A percentile compares a stretch with the other conserved stretches of the same genome.
phyloP scores from a whole-genome alignment of 2,888 invertebrate species.

The Sthenelais limicola region DNA sequence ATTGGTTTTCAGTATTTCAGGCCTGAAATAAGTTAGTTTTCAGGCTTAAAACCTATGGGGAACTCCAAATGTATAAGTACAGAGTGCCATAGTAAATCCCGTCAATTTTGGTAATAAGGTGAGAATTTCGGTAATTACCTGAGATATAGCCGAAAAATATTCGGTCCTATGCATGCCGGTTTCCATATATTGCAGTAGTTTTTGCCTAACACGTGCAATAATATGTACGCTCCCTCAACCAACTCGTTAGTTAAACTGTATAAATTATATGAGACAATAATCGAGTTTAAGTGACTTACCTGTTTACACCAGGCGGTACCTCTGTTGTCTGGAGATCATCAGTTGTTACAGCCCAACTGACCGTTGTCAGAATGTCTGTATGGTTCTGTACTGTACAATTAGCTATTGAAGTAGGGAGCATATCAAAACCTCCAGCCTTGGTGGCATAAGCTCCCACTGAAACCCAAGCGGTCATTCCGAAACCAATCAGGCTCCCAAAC shows the following conservation, averaged over 20 bases:
- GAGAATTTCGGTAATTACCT: no score
- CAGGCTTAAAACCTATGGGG: no score
- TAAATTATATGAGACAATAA: background rate
- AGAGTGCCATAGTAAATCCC: no score
- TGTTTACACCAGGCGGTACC: background rate
- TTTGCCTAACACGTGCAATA: no score
- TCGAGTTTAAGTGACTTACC: background rate
- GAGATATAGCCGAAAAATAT: no score
- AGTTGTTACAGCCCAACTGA: background rate
- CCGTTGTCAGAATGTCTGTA: background rate
- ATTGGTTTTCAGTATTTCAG: no score
- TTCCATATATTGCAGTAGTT: no score
- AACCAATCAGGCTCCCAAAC: constrained; percentile 42
- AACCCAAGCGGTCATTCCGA: constrained; percentile 39
- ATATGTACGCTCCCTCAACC: no score
- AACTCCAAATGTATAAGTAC: no score
- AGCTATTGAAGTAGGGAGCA: constrained; percentile 20
- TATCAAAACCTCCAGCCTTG: constrained; percentile 10
- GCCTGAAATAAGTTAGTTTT: no score
- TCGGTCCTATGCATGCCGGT: no score
- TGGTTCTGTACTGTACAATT: constrained; percentile 1
- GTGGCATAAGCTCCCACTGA: constrained; percentile 43
- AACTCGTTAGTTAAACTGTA: background rate
- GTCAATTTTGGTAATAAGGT: no score
- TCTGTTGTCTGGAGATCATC: background rate